Evolutionary conservation across 2,113 vertebrate species (phyloP), one percentile per base, ranked within the genome.

Genomic region (Bettongia penicillata): DNA sequence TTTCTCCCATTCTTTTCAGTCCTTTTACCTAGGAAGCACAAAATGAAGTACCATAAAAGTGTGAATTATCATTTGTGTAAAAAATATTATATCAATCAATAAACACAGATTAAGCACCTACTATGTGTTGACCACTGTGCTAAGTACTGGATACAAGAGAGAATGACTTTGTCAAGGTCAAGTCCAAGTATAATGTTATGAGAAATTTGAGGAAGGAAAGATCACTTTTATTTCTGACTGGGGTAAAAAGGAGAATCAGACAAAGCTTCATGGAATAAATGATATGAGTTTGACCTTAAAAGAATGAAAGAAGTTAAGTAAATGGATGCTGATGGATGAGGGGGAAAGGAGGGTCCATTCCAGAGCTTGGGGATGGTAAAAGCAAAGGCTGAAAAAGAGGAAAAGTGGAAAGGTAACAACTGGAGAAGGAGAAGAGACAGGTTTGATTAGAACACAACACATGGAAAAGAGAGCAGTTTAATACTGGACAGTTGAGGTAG

Each of bases 1-100:
- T 92, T 95, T 53, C 0, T 57, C 11, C 37, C 89, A 92, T 92
- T 37, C 49, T 90, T 90, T 23, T 94, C 48, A 95, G 93, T 51
- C 53, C 90, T 93, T 52, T 91, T 26, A 28, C 51, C 47, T 50
- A 23, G 51, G 90, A 96, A 91, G 37, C 48, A 43, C 48, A 55
- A 53, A 90, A 22, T 2, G 11, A 68, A 12, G 28, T 31, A 68
- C 57, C 37, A 0, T 77, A 77, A 3, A 77, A 84, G n/a, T 84
- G 9, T 84, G 19, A 84, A 84, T 84, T 22, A 43, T 84, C 6
- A 84, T 22, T 77, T 84, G 19, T 84, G n/a, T 22, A 43, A 84
- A 84, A 77, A 84, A 8, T 23, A 68, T 37, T 37, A 68, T 37
- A 68, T 37, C 31, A n/a, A 37, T 37, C 31, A 68, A 68, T 68